These are phyloP conservation scores for Dallia pectoralis DNA, from an alignment of 2,797 vertebrate genomes.

Conservation along the genomic window DNA sequence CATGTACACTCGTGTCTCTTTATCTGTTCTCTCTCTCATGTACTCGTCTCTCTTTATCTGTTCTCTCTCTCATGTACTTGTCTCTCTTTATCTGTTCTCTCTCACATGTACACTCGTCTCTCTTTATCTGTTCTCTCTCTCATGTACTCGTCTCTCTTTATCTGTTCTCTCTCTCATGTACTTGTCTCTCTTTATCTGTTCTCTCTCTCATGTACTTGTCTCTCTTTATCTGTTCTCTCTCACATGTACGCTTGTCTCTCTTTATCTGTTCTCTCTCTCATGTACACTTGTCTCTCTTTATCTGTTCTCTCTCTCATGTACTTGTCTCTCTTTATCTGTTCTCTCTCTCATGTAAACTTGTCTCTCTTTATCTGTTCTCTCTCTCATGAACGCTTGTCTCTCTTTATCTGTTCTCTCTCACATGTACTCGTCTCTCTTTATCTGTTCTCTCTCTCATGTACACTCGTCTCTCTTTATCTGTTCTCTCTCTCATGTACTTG, in stretches of 20 bases:
- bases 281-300: constrained; percentile 4
- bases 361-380: constrained; percentile 4
- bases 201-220: no score
- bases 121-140: constrained; percentile 4
- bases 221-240: constrained; percentile 2
- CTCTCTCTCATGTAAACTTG: no score
- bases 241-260: no score
- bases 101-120: not conserved
- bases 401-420: constrained; percentile 4
- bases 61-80: no score
- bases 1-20: constrained; percentile 5
- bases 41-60: constrained; percentile 5
- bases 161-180: no score
- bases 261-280: not conserved
- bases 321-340: constrained; percentile 4
- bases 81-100: constrained; percentile 10
- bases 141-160: constrained; percentile 4
- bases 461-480: constrained; percentile 5
- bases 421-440: constrained; percentile 4
- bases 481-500: no score
- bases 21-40: no score
- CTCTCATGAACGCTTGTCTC: no score
- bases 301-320: no score
- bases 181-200: constrained; percentile 4
- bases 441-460: no score